Conservation (phyloP, 1,140 invertebrate genomes). For the Sitophilus oryzae region DNA sequence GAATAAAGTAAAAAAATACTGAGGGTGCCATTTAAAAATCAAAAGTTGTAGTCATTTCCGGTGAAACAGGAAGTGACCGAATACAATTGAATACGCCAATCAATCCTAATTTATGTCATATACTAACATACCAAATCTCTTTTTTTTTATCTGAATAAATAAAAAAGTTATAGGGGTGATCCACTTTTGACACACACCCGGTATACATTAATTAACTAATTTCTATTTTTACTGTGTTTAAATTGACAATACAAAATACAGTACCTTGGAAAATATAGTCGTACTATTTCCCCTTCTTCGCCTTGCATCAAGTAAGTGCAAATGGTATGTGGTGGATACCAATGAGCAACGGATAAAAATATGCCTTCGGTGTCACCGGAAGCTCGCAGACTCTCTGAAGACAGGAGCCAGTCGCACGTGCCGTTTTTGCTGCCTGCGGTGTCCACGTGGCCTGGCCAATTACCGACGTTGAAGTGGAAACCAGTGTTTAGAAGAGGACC, state of each 20-base stretch:
- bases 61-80: too few relatives aligned
- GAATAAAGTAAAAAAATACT: too few relatives aligned
- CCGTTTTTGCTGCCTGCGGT: slow-evolving; percentile 77
- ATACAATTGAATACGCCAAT: too few relatives aligned
- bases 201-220: too few relatives aligned
- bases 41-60: too few relatives aligned
- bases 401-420: slow-evolving; percentile 80
- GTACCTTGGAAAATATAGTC: slow-evolving; percentile 80
- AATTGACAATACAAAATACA: background rate
- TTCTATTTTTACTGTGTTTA: background rate
- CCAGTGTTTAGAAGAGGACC: slow-evolving; percentile 83
- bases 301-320: slow-evolving; percentile 86
- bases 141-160: too few relatives aligned
- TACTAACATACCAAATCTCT: too few relatives aligned
- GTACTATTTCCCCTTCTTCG: slow-evolving; percentile 73
- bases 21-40: too few relatives aligned
- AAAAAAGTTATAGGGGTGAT: too few relatives aligned
- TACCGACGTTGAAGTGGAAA: slow-evolving; percentile 89
- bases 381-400: slow-evolving; percentile 67
- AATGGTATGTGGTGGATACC: slow-evolving; percentile 86
- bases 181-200: too few relatives aligned
- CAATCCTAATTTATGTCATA: too few relatives aligned
- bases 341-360: slow-evolving; percentile 84
- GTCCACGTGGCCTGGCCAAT: slow-evolving; percentile 86
- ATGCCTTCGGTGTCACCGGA: slow-evolving; percentile 76